phyloP scores from a whole-genome alignment of 2,797 vertebrate genomes.

The Gallinago solitaria region DNA sequence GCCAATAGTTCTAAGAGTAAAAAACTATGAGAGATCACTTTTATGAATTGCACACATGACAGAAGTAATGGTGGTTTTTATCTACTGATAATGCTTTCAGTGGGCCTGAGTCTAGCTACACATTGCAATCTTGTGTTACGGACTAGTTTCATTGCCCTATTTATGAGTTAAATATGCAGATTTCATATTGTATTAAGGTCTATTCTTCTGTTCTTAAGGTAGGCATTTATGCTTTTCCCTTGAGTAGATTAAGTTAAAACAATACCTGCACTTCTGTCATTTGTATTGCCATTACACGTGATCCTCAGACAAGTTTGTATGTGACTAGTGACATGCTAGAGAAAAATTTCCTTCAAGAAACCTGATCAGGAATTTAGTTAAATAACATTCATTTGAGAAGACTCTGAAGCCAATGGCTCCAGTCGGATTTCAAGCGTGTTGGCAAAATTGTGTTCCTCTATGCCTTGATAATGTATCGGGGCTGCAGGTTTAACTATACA shows the following conservation, averaged over 20 bases:
- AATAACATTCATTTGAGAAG: neutral
- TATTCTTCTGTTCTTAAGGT: neutral
- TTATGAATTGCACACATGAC: neutral
- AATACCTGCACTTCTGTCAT: neutral
- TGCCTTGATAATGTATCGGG: neutral
- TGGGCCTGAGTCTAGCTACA: neutral
- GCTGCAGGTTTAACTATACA: neutral
- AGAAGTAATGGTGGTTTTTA: neutral
- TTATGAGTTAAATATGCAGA: conserved; percentile 30
- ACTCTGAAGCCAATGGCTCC: neutral
- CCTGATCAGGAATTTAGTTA: neutral
- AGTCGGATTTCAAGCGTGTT: neutral
- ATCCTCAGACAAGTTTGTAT: neutral
- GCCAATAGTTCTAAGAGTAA: neutral
- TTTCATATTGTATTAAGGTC: neutral
- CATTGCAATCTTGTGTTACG: neutral
- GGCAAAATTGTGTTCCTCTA: neutral
- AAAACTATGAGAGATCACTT: neutral
- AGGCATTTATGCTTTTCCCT: neutral
- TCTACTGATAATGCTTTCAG: neutral
- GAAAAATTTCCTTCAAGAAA: neutral
- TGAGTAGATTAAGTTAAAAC: neutral
- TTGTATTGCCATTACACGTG: neutral
- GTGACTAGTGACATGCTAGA: neutral
- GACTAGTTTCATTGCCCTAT: neutral